These are phyloP conservation scores for Callopanchax toddi DNA, from an alignment of 2,113 vertebrate species.

Conservation along the genomic window DNA sequence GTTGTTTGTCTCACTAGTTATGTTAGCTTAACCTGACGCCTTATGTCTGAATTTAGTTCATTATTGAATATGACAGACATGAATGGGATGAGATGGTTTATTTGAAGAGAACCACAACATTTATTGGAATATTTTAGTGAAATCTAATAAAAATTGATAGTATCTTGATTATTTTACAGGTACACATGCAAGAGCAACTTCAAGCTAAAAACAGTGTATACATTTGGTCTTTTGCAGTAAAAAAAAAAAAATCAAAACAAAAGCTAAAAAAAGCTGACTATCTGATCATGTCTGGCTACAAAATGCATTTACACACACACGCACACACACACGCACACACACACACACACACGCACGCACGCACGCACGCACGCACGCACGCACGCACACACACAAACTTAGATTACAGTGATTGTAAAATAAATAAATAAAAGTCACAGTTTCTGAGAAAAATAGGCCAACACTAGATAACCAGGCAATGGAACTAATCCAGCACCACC, in stretches of 20 bases:
- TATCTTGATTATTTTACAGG: too few species aligned
- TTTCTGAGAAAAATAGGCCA: conserved; percentile 74
- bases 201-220: too few species aligned
- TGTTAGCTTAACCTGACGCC: too few species aligned
- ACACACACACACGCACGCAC: not conserved
- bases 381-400: not conserved
- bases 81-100: too few species aligned
- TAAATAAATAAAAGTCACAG: conserved; percentile 32
- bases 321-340: not conserved
- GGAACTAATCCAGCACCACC: conserved; percentile 76
- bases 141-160: too few species aligned
- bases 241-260: too few species aligned
- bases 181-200: too few species aligned
- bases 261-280: not conserved
- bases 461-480: conserved; percentile 77
- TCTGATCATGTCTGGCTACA: not conserved
- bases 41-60: too few species aligned
- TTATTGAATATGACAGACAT: not conserved
- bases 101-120: too few species aligned
- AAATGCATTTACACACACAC: not conserved
- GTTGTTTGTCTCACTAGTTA: too few species aligned
- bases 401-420: conserved; percentile 33
- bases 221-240: too few species aligned
- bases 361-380: not conserved
- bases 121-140: not conserved